Base-by-base conservation (phyloP, 2,888 invertebrate species). In the Morpho helenor region DNA sequence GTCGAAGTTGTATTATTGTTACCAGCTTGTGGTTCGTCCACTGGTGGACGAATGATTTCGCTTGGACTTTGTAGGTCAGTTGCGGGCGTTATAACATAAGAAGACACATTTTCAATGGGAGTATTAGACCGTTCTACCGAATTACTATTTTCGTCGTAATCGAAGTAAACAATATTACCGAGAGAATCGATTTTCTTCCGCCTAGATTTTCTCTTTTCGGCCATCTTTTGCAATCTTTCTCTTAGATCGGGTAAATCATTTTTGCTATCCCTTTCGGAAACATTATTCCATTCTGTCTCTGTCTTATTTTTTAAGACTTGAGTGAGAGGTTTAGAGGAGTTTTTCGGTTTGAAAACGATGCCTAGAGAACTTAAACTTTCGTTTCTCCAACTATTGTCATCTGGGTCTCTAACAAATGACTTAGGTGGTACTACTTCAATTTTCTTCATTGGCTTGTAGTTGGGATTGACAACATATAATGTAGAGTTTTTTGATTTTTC, bases 341-440 rank as follows among this genome's bases (percentile, higher is more conserved):
- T 87, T 62, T 86, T 88, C 0, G 87, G 82, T 65, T 89, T 89
- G 60, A 88, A 89, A 10, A 89, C 88, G n/a, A 90, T 89, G 39
- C 90, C 90, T 44, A 87, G 61, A 5, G 86, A 87, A 64, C 84
- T 89, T 48, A 90, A 80, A 62, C 90, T 89, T 72, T 89, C 87
- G 62, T 89, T 90, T 70, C 90, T 79, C 90, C 90, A 90, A 61
- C 87, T 88, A 59, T 88, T 88, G 61, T 90, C 90, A 56, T 90
- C 89, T 0, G 89, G 90, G 57, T 90, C 79, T 67, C 88, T 71
- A 16, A 84, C 67, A 56, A 82, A 82, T 3, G 72, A 75, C 62
- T 86, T 88, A 2, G 79, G 72, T 7, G 84, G 79, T 64, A 81
- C 81, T 1, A 88, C 77, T 51, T 88, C 88, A 44, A 89, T 75